A percentile compares a stretch with the other conserved stretches of the same genome.
These are phyloP conservation scores for Atherix ibis DNA, from an alignment of 2,888 invertebrate species.

Conservation along the genomic window DNA sequence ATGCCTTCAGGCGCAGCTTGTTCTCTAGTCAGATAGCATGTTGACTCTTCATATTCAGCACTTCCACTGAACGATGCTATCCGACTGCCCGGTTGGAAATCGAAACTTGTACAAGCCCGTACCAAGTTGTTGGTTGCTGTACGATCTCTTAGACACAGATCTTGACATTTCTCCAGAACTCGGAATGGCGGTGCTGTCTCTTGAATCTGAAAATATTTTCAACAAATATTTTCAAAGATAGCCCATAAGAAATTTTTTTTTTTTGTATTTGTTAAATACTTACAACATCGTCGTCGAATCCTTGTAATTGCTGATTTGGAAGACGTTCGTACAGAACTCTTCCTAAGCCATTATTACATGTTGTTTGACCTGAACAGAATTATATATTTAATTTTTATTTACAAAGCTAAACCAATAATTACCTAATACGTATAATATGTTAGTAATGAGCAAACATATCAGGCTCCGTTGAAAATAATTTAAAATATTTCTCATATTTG, in stretches of 20 bases:
- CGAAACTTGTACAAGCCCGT: slow-evolving; percentile 72
- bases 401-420: slow-evolving; percentile 2
- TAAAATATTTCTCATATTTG: no score
- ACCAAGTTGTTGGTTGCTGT: slow-evolving; percentile 63
- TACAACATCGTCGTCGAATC: slow-evolving; percentile 78
- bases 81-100: slow-evolving; percentile 77
- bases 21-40: slow-evolving; percentile 71
- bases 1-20: slow-evolving; percentile 79
- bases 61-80: slow-evolving; percentile 67
- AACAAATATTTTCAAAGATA: background rate
- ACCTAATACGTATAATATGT: slow-evolving; percentile 11
- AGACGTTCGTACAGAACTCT: slow-evolving; percentile 76
- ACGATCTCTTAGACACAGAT: slow-evolving; percentile 67
- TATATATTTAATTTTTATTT: background rate
- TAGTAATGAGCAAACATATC: slow-evolving; percentile 9
- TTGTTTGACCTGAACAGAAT: slow-evolving; percentile 47
- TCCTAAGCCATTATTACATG: slow-evolving; percentile 79
- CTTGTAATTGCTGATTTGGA: slow-evolving; percentile 77
- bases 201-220: slow-evolving; percentile 38
- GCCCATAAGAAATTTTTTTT: no score
- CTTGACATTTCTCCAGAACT: slow-evolving; percentile 78
- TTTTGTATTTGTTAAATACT: slow-evolving; percentile 20
- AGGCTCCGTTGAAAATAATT: slow-evolving; percentile 5
- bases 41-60: slow-evolving; percentile 76
- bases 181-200: slow-evolving; percentile 74